Percentiles rank a stretch among this genome's conserved stretches.
Evolutionary conservation across 2,113 vertebrate genomes (phyloP).

Genomic region (Plecturocebus donacophilus): DNA sequence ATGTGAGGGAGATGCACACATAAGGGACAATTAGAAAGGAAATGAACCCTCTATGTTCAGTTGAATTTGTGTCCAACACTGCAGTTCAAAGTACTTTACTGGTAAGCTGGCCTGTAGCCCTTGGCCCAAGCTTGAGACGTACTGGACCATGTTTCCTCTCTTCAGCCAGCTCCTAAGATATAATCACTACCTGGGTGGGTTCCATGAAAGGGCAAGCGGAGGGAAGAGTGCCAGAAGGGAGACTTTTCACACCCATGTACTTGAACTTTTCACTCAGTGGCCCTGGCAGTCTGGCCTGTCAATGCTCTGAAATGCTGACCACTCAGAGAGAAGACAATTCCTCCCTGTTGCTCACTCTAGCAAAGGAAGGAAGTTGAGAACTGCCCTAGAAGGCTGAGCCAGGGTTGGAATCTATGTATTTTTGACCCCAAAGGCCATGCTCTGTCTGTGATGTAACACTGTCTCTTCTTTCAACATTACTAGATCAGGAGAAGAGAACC

Average conservation of each 20-base stretch:
- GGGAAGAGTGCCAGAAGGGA: background rate
- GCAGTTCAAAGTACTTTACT: background rate
- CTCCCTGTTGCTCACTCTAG: background rate
- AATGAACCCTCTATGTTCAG: background rate
- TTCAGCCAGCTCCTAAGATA: background rate
- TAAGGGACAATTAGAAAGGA: background rate
- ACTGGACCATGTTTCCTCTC: background rate
- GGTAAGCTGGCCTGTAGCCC: background rate
- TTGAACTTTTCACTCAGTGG: background rate
- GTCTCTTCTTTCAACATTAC: background rate
- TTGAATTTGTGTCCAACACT: background rate
- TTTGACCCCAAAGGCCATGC: background rate
- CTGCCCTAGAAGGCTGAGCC: background rate
- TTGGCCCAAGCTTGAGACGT: background rate
- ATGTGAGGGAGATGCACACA: background rate
- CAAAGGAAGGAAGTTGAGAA: background rate
- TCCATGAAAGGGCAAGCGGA: background rate
- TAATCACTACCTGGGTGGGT: background rate
- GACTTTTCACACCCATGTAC: rapidly evolving
- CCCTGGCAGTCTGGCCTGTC: background rate
- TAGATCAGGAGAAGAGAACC: background rate
- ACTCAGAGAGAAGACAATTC: background rate
- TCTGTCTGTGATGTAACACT: background rate
- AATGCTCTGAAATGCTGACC: background rate
- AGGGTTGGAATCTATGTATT: background rate